Evolutionary conservation across 2,888 invertebrate species (phyloP).

Genomic region (Aplocera efformata): DNA sequence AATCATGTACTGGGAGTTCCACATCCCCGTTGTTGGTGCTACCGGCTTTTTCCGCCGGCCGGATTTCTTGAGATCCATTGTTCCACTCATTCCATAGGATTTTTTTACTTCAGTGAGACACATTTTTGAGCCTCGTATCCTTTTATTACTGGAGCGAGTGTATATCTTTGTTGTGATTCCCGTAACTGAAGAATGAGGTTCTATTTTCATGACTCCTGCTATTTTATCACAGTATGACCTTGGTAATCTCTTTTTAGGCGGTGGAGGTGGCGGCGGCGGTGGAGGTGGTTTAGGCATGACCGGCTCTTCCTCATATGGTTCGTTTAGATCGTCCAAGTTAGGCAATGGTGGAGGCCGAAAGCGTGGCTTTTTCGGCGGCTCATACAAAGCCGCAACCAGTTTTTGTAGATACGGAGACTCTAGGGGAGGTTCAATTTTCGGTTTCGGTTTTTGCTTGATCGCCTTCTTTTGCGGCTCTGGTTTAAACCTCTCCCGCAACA

Average conservation of each 20-base stretch:
- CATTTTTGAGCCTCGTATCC: slow-evolving; percentile 36
- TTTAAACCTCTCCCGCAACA: slow-evolving; percentile 50
- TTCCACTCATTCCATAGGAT: slow-evolving; percentile 45
- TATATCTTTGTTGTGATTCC: slow-evolving; percentile 35
- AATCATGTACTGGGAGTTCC: slow-evolving; percentile 56
- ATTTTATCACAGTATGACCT: slow-evolving; percentile 51
- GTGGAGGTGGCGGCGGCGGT: slow-evolving; percentile 57
- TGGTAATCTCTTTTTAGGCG: slow-evolving; percentile 57
- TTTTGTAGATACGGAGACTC: slow-evolving; percentile 61
- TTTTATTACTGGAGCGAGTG: slow-evolving; percentile 31
- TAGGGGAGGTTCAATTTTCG: slow-evolving; percentile 36
- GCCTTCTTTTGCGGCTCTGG: slow-evolving; percentile 35
- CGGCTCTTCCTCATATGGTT: slow-evolving; percentile 57
- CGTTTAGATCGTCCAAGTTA: slow-evolving; percentile 56
- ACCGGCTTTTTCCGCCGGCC: slow-evolving; percentile 39
- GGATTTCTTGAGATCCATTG: slow-evolving; percentile 24
- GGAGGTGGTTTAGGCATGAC: slow-evolving; percentile 47
- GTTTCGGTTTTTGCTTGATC: slow-evolving; percentile 36
- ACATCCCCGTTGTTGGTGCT: slow-evolving; percentile 50
- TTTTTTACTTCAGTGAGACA: slow-evolving; percentile 48
- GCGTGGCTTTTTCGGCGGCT: slow-evolving; percentile 39
- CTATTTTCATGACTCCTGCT: slow-evolving; percentile 49
- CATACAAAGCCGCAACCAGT: slow-evolving; percentile 48
- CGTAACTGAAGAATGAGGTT: slow-evolving; percentile 37
- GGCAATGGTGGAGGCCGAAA: slow-evolving; percentile 52